Evolutionary conservation across 2,888 invertebrate species (phyloP).

Genomic region (Calameuta idolon): DNA sequence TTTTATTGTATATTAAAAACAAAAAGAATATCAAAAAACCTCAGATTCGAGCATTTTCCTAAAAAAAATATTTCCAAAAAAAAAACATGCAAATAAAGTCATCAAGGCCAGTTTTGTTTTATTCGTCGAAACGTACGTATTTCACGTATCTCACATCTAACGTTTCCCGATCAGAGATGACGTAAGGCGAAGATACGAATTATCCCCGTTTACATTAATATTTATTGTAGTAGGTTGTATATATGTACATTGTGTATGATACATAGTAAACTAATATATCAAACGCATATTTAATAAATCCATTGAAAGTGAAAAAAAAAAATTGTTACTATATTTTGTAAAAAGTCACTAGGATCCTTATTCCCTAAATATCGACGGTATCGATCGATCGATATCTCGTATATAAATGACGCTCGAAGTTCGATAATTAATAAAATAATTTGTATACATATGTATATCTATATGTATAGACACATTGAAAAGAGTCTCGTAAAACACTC

Average conservation of each 20-base stretch:
- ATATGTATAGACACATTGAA: not conserved
- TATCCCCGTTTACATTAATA: conserved; percentile 32
- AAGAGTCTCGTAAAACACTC: conserved; percentile 8
- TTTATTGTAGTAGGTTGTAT: conserved; percentile 59
- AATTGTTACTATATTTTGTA: not conserved
- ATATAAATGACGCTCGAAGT: not conserved
- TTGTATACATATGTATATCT: not conserved
- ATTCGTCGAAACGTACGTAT: not conserved
- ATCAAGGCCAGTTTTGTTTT: not conserved
- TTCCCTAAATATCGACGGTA: not conserved
- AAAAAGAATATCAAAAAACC: not conserved
- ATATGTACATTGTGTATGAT: conserved; percentile 67
- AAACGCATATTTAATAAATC: conserved; percentile 61
- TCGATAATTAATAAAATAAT: no score
- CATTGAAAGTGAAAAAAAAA: conserved; percentile 32
- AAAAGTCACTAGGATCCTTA: not conserved
- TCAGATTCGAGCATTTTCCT: not conserved
- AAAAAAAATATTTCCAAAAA: not conserved
- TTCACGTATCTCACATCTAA: not conserved
- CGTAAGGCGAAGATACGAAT: not conserved
- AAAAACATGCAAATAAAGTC: not conserved
- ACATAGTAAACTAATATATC: conserved; percentile 59
- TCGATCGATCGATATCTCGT: conserved; percentile 8
- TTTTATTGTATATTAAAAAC: not conserved
- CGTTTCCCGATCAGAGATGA: not conserved